A percentile compares a stretch with the other conserved stretches of the same genome.
phyloP scores from a whole-genome alignment of 2,797 vertebrate genomes.

The Halcyon chelicuti region DNA sequence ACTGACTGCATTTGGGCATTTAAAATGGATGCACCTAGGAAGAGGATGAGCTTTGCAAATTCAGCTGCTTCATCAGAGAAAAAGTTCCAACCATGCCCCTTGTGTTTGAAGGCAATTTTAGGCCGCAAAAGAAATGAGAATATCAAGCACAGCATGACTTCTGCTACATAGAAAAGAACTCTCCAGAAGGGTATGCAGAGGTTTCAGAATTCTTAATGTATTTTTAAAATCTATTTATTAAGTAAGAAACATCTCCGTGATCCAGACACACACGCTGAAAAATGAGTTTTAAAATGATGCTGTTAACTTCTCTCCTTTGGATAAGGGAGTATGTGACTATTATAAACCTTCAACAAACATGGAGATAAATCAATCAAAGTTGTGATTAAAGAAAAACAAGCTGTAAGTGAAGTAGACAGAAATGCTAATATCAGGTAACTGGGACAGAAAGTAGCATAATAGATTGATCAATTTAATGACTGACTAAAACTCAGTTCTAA shows the following conservation, averaged over 20 bases:
- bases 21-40: not conserved
- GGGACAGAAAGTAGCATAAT: not conserved
- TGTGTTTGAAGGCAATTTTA: not conserved
- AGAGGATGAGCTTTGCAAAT: not conserved
- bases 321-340: not conserved
- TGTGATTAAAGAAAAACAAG: slow-evolving; percentile 11
- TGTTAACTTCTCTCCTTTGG: not conserved
- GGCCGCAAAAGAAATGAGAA: not conserved
- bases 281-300: not conserved
- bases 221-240: not conserved
- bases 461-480: slow-evolving; percentile 5
- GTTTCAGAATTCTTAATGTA: not conserved
- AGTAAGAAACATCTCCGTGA: not conserved
- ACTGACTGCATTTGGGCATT: not conserved
- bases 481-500: not conserved
- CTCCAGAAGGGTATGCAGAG: not conserved
- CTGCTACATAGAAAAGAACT: not conserved
- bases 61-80: not conserved
- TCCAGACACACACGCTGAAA: not conserved
- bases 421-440: not conserved
- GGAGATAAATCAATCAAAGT: not conserved
- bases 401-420: slow-evolving; percentile 14
- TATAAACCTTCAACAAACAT: not conserved
- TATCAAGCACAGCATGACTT: not conserved
- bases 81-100: not conserved